Base-by-base conservation (phyloP, 1,140 invertebrate species). In the Coboldia fuscipes region DNA sequence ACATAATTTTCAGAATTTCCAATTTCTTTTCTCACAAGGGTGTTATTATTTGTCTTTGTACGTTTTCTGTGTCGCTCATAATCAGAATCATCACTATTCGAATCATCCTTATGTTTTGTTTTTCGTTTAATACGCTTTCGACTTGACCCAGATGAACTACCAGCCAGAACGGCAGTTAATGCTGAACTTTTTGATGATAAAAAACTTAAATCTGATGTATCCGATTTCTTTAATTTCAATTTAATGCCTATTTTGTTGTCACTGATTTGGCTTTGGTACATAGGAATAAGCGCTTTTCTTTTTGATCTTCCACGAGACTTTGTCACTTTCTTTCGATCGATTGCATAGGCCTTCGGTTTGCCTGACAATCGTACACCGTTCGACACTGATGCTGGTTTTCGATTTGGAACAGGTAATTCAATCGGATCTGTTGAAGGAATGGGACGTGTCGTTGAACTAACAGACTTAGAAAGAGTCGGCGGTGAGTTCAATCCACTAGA, bases 221-320 rank as follows among this genome's bases (percentile, higher is more conserved):
- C 55, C 7, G 67, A 68, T 48, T 70, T 71, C 42, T 65, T 66
- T 22, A 72, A 72, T 43, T 64, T 58, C 22, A 72, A 50, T 46
- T 70, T 71, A 14, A 72, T 70, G 4, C 68, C 65, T 40, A 68
- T 61, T 41, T 68, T 62, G 44, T 66, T 62, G 34, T 66, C 64
- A 37, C 65, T 66, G 32, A 70, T 69, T 43, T 66, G 59, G 40
- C 51, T 54, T 35, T 54, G 51, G 36, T 54, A 54, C 41, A 54
- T 51, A 14, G 51, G 45, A 35, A 54, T 38, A 3, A 30, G 27
- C 8, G 47, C 38, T 37, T 51, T 54, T 16, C 53, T 52, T 46
- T 47, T 16, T 39, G 36, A 24, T 48, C 40, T 17, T 41, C 44
- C 42, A 14, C 46, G 45, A 15, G 45, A 34, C 10, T 27, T 27